phyloP scores from a whole-genome alignment of 2,888 invertebrate genomes.

The Temnothorax rugatulus region DNA sequence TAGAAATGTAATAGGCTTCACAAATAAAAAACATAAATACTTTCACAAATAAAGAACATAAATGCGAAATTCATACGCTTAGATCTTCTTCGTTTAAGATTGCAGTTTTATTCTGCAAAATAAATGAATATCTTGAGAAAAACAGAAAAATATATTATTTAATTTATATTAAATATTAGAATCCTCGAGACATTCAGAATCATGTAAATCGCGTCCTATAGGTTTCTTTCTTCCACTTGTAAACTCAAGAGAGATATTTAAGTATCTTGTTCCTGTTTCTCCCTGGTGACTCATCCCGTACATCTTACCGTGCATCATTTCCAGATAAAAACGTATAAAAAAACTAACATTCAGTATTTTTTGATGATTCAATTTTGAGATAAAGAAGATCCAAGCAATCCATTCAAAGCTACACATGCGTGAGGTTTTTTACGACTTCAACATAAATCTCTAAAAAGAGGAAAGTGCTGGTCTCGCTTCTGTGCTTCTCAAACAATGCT shows the following conservation, averaged over 20 bases:
- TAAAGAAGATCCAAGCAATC: slow-evolving; percentile 9
- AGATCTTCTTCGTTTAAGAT: slow-evolving; percentile 10
- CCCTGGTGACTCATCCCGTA: neutral
- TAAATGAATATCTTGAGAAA: neutral
- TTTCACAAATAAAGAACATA: neutral
- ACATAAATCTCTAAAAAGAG: neutral
- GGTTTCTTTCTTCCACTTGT: neutral
- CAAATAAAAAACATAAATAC: neutral
- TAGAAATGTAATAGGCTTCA: neutral
- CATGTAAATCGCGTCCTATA: neutral
- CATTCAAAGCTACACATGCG: neutral
- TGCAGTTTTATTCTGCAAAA: neutral
- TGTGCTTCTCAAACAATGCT: neutral
- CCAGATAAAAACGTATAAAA: slow-evolving; percentile 13
- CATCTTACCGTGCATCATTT: neutral
- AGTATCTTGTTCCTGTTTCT: neutral
- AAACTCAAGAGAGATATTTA: slow-evolving; percentile 8
- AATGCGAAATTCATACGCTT: neutral
- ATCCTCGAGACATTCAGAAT: neutral
- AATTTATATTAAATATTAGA: slow-evolving; percentile 26
- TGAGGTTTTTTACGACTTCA: neutral
- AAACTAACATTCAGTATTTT: neutral
- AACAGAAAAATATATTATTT: neutral
- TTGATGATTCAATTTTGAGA: neutral
- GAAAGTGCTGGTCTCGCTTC: slow-evolving; percentile 9